These are phyloP conservation scores for Mobula birostris DNA, from an alignment of 2,113 vertebrate species.

Conservation along the genomic window DNA sequence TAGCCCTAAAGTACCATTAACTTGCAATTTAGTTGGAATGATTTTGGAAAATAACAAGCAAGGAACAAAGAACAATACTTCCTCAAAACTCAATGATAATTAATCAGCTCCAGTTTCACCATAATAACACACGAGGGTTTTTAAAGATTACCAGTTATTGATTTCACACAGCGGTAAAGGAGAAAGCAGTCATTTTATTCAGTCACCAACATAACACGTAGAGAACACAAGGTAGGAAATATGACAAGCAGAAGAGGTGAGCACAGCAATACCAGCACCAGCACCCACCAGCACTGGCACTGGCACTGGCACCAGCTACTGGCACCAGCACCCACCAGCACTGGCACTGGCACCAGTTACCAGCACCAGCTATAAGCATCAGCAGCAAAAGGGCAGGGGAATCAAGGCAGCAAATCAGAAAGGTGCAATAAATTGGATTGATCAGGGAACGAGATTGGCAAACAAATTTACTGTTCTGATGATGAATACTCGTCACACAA, in stretches of 20 bases:
- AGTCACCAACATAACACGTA: not conserved
- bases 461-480: not conserved
- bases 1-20: not conserved
- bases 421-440: not conserved
- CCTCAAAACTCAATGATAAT: not conserved
- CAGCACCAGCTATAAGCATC: not conserved
- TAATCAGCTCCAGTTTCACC: not conserved
- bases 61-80: not conserved
- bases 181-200: too few species aligned
- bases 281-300: not conserved
- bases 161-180: too few species aligned
- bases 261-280: not conserved
- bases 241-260: not conserved
- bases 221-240: not conserved
- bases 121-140: too few species aligned
- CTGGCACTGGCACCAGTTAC: not conserved
- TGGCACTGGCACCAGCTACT: too few species aligned
- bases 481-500: not conserved
- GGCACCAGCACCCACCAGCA: too few species aligned
- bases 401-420: not conserved
- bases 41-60: not conserved
- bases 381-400: not conserved
- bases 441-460: not conserved
- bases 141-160: not conserved
- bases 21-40: not conserved